Base-by-base conservation (phyloP, 2,888 invertebrate genomes). In the Cheilosia grossa region DNA sequence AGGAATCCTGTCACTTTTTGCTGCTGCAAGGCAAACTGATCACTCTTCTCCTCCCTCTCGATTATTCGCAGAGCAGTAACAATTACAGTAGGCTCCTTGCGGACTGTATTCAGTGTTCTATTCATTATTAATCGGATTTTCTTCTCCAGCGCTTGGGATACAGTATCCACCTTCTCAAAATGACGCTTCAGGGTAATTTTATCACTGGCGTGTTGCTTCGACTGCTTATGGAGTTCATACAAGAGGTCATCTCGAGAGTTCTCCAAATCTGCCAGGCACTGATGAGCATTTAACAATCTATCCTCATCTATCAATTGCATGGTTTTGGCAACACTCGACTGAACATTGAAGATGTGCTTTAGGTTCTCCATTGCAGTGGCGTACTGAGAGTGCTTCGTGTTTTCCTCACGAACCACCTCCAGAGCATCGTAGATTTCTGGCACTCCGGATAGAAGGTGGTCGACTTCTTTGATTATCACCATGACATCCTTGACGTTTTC, bases 321-420 rank as follows among this genome's bases (percentile, higher is more conserved):
- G 0, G 99, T 98, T 91, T 97, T 98, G 72, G 97, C 96, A 0
- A 99, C 97, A 92, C 98, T 98, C 89, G 98, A 98, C 10, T 98
- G 98, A 0, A 99, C 98, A 54, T 98, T 98, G 89, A 99, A 99
- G 87, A 99, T 98, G 90, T 99, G 98, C 91, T 98, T 99, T 33
- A 99, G 93, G 90, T 99, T 99, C 90, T 99, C 99, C 94, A 98
- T 98, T 0, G 99, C 99, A 1, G 99, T 98, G 1, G 98, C 98
- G 92, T 98, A 98, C 90, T 98, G 99, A 0, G 98, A 98, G 92
- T 99, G 98, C 21, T 96, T 95, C 88, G 97, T 96, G 90, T 98
- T 98, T 91, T 99, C 99, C 87, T 97, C 97, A 30, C 97, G 94
- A 0, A 99, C 96, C 54, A 96, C 95, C 90, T 96, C 96, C 37